Base-by-base conservation (phyloP, 1,140 invertebrate genomes). In the Bilobella aurantiaca region DNA sequence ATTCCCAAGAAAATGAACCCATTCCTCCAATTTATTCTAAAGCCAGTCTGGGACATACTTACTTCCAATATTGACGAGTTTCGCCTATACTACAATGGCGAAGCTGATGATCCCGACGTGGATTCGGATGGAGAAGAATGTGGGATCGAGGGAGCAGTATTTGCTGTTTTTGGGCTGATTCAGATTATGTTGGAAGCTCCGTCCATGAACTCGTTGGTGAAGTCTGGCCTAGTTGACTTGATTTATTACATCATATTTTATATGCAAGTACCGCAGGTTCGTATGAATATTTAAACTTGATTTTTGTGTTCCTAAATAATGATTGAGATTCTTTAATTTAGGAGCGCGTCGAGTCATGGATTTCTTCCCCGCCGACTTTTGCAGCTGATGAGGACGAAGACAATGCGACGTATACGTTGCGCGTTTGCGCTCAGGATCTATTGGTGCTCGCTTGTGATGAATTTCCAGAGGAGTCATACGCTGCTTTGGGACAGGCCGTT, bases 331-430 rank as follows among this genome's bases (percentile, higher is more conserved):
- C 58, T 47, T 29, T 25, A 42, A 42, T 12, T n/a, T 23, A 71
- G 67, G 71, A 73, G 30, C 65, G 67, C 34, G 78, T 86, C 56
- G 80, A 84, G 73, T 74, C 81, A 32, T 90, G 88, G 88, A 82
- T 80, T 34, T 80, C 77, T 30, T 86, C 86, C 80, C 85, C 86
- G 0, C 85, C 87, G 73, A 83, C 85, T 70, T 90, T 88, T 79
- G 84, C 89, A 3, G 86, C 88, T 71, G 87, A 90, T 74, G 88
- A 90, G 74, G 86, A 88, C 74, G 84, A 88, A 64, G 82, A 84
- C 59, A 82, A 81, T 1, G 86, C 82, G 57, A 82, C 83, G 3
- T 86, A 87, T 67, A 87, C 86, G 27, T 84, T 90, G n/a, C 78
- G 88, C 62, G 84, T 88, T 66, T 87, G 86, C 8, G 87, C 87